These are phyloP conservation scores for Vombatus ursinus DNA, from an alignment of 2,113 vertebrate genomes.

Conservation along the genomic window DNA sequence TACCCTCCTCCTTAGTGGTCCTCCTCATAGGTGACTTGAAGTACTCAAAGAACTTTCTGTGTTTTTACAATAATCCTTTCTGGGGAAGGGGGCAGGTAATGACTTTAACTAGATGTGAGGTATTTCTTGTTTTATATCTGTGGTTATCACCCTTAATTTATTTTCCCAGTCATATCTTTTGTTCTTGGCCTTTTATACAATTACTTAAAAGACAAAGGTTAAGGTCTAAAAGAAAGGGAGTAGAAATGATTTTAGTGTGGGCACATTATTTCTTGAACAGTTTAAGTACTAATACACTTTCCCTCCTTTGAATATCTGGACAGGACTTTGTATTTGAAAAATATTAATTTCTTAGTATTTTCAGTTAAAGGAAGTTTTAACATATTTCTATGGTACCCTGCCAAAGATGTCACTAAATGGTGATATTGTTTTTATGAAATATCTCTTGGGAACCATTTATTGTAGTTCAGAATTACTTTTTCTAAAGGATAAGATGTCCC, in stretches of 20 bases:
- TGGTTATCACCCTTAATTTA: background rate
- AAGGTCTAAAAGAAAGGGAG: background rate
- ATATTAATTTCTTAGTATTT: background rate
- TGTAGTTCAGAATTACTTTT: background rate
- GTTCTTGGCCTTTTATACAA: background rate
- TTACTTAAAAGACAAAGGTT: background rate
- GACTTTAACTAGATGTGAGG: background rate
- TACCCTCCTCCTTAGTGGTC: background rate
- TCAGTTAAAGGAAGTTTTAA: background rate
- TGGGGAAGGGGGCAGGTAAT: background rate
- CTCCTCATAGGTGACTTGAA: background rate
- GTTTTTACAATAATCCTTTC: background rate
- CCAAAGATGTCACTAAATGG: background rate
- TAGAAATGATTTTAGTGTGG: background rate
- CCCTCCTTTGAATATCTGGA: background rate
- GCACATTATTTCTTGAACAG: background rate
- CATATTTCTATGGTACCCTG: background rate
- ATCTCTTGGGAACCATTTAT: background rate
- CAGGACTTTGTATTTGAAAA: background rate
- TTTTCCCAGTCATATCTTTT: background rate
- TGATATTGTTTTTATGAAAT: background rate
- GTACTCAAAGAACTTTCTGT: background rate
- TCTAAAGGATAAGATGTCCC: background rate
- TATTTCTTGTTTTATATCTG: background rate
- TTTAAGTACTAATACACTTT: background rate